Conservation (phyloP, 1,140 invertebrate species). For the Drosophila oshimai region DNA sequence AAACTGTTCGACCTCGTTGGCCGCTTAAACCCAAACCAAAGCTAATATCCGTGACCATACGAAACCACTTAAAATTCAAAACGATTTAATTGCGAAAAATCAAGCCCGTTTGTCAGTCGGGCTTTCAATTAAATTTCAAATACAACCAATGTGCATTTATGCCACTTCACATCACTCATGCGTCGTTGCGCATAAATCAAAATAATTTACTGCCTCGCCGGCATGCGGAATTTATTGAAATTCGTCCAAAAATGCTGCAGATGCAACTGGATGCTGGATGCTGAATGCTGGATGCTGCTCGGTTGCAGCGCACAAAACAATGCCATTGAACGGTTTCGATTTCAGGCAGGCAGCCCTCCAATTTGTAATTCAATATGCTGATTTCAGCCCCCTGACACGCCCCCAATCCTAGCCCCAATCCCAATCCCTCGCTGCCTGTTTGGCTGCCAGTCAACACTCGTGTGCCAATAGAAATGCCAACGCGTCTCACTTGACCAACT, state of each 20-base stretch:
- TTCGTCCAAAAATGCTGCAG: constrained; percentile 10
- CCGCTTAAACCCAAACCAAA: neutral
- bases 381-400: constrained; percentile 8
- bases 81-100: neutral
- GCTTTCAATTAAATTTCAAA: constrained; percentile 44
- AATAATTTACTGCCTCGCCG: constrained; percentile 60
- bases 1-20: too few species aligned
- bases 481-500: constrained; percentile 48
- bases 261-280: neutral
- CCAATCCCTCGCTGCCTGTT: constrained; percentile 10
- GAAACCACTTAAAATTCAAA: neutral
- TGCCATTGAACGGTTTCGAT: constrained; percentile 31
- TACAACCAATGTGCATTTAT: constrained; percentile 11
- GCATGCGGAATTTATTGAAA: constrained; percentile 46
- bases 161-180: constrained; percentile 38
- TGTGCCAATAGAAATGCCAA: constrained; percentile 66
- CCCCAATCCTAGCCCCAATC: too few species aligned
- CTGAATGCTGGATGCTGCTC: constrained; percentile 15
- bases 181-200: constrained; percentile 62
- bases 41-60: neutral
- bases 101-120: constrained; percentile 13
- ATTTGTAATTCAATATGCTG: constrained; percentile 55
- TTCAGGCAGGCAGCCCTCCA: constrained; percentile 12
- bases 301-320: constrained; percentile 8
- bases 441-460: constrained; percentile 51